Percentiles rank a stretch among this genome's conserved stretches.
These are phyloP conservation scores for Oreochromis tanganicae DNA, from an alignment of 2,113 vertebrate species.

Conservation along the genomic window DNA sequence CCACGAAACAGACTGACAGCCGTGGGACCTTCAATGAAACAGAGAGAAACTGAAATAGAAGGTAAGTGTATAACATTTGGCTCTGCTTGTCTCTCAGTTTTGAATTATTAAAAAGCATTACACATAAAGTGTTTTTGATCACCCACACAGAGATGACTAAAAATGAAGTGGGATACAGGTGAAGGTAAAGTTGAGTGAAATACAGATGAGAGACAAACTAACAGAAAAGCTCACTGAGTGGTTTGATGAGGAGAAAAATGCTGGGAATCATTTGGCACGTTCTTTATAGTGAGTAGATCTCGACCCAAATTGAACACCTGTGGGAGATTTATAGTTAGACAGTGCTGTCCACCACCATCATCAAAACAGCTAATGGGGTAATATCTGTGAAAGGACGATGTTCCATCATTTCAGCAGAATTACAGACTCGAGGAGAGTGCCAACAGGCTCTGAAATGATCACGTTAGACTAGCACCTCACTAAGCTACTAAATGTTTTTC, in stretches of 20 bases:
- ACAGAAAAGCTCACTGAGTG: not conserved
- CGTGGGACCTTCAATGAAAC: not conserved
- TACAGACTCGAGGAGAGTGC: not conserved
- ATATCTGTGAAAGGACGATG: not conserved
- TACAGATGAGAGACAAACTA: not conserved
- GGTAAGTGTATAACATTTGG: slow-evolving; percentile 1
- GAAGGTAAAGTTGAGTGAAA: not conserved
- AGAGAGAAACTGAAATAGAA: not conserved
- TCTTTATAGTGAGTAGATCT: not conserved
- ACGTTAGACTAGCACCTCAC: not conserved
- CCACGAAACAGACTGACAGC: not conserved
- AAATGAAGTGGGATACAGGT: not conserved
- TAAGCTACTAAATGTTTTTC: not conserved
- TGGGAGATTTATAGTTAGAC: not conserved
- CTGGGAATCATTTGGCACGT: not conserved
- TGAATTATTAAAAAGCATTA: not conserved
- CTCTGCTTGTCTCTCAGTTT: not conserved
- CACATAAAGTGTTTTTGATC: not conserved
- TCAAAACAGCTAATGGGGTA: not conserved
- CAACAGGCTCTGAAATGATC: not conserved
- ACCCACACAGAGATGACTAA: rapidly evolving
- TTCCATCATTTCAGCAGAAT: not conserved
- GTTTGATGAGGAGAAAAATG: not conserved
- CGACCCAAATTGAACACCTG: not conserved
- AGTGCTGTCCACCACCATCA: not conserved